A percentile compares a stretch with the other conserved stretches of the same genome.
Conservation (phyloP, 2,797 vertebrate genomes). For the Chaenodraco wilsoni region DNA sequence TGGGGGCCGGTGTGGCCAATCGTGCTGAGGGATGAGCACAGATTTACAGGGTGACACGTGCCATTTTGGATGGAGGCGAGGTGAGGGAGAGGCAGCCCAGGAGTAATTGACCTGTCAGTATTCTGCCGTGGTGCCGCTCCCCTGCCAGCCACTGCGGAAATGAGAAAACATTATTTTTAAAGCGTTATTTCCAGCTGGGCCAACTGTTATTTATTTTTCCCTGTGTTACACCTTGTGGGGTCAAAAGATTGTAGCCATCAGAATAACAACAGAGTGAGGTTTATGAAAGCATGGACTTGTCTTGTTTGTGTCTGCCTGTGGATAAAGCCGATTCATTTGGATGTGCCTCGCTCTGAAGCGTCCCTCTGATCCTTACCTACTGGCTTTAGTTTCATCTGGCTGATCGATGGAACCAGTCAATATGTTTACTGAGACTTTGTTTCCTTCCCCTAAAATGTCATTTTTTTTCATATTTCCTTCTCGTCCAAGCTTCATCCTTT, state of each 20-base stretch:
- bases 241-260: constrained; percentile 68
- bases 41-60: constrained; percentile 85
- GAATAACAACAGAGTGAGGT: constrained; percentile 66
- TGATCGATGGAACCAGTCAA: constrained; percentile 71
- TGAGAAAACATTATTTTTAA: constrained; percentile 88
- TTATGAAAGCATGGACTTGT: constrained; percentile 65
- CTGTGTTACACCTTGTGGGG: constrained; percentile 64
- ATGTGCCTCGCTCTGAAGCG: constrained; percentile 33
- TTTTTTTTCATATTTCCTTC: constrained; percentile 63
- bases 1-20: constrained; percentile 78
- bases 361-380: constrained; percentile 54
- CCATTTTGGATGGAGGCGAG: constrained; percentile 80
- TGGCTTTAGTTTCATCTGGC: constrained; percentile 68
- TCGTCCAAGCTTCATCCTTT: constrained; percentile 59
- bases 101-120: constrained; percentile 96
- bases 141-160: constrained; percentile 84
- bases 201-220: constrained; percentile 74
- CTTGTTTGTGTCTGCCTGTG: constrained; percentile 48
- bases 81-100: constrained; percentile 75
- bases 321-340: constrained; percentile 46
- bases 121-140: constrained; percentile 81
- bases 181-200: constrained; percentile 85
- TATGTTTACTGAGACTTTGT: constrained; percentile 73
- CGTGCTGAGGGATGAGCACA: constrained; percentile 85
- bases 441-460: constrained; percentile 62